Evolutionary conservation across 2,113 vertebrate species (phyloP).

Genomic region (Ammospiza caudacuta): DNA sequence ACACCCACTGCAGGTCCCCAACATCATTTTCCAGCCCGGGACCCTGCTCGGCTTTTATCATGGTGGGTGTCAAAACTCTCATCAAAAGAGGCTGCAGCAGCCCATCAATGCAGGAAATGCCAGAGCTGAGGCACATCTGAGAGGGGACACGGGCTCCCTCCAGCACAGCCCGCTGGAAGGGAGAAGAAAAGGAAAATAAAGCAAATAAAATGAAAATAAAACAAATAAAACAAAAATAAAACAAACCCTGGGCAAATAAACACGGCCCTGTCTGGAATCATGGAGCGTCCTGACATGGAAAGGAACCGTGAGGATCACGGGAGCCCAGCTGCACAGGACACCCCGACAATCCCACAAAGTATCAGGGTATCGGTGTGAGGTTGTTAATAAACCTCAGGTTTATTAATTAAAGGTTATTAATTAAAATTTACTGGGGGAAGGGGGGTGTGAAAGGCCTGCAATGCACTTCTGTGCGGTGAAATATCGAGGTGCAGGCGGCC

Average conservation of each 20-base stretch:
- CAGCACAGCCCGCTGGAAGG: not conserved
- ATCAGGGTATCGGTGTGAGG: fast-evolving
- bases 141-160: not conserved
- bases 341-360: fast-evolving
- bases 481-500: fast-evolving
- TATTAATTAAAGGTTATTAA: no score
- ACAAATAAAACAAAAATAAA: not conserved
- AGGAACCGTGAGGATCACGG: fast-evolving
- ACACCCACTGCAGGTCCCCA: not conserved
- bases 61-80: not conserved
- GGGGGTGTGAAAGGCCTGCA: not conserved
- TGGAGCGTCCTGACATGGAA: not conserved
- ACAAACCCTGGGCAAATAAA: not conserved
- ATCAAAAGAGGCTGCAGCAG: not conserved
- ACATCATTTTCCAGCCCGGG: not conserved
- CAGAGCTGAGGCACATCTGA: not conserved
- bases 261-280: fast-evolving
- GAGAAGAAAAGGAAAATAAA: not conserved
- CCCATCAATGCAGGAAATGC: conserved; percentile 35
- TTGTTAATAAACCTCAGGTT: no score
- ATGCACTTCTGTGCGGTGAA: no score
- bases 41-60: not conserved
- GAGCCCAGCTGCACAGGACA: not conserved
- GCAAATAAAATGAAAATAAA: no score
- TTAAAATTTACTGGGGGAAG: no score